Evolutionary conservation across 2,113 vertebrate genomes (phyloP), one percentile per base, ranked within the genome.

Genomic region (Acinonyx jubatus): DNA sequence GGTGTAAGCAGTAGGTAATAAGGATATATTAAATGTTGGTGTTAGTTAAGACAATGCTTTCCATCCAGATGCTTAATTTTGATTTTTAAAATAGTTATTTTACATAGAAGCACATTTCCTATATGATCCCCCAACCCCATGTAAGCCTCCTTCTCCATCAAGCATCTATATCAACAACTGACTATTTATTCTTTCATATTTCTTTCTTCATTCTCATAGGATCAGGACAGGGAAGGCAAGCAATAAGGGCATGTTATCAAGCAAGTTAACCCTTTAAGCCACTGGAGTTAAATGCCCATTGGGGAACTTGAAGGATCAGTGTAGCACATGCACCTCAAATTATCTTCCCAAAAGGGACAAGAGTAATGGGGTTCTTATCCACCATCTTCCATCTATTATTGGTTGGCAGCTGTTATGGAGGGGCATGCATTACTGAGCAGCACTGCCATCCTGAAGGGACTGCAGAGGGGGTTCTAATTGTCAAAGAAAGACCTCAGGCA

Each of bases 1-100:
- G 4, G 21, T 61, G 33, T 83, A 61, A 61, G 57, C 57, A 61
- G 57, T 61, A 61, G 57, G 57, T 61, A 61, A 61, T 61, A 61
- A 61, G 57, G 23, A 4, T 57, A 61, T 27, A 79, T 50, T 90
- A 61, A 80, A 89, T 73, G 16, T 8, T 68, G 5, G 21, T 61
- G 33, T 83, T 31, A 93, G 21, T 68, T 74, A 93, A 93, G 25
- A 84, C 14, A 63, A 13, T 57, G 19, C 1, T 93, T 96, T 83
- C 8, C 31, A 78, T 33, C 31, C 86, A 63, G 50, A 71, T 25
- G 14, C 9, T 84, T 50, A 57, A 41, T 48, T 81, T 33, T 48
- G 21, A 41, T 14, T 82, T 74, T 78, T 79, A 21, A 13, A 15
- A 4, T 21, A 41, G 45, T 25, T 29, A 16, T 83, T 96, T 95